Conservation (phyloP, 2,113 vertebrate species). For the Callocephalon fimbriatum region DNA sequence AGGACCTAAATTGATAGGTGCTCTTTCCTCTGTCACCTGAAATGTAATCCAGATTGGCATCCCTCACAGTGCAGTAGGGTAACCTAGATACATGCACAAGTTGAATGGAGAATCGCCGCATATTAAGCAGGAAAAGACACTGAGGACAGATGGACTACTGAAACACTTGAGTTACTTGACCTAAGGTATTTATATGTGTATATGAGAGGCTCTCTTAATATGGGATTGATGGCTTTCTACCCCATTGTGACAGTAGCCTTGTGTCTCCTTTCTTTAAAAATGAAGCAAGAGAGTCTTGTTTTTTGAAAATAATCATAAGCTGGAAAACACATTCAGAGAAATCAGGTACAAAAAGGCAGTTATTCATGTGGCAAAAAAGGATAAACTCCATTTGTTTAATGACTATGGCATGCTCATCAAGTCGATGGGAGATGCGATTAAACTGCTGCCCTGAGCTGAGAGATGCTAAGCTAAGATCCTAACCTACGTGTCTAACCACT, state of each 20-base stretch:
- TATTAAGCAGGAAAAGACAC: not conserved
- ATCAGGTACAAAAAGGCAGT: not conserved
- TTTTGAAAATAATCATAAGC: not conserved
- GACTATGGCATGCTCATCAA: not conserved
- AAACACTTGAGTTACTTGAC: not conserved
- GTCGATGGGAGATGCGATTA: not conserved
- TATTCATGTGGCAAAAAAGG: not conserved
- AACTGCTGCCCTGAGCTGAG: not conserved
- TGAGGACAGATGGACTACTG: not conserved
- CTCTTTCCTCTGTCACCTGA: not conserved
- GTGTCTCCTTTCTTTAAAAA: not conserved
- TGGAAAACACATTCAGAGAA: not conserved
- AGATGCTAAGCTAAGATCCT: not conserved
- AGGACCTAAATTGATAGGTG: not conserved
- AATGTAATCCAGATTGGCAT: not conserved
- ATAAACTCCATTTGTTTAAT: not conserved
- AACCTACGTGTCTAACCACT: not conserved
- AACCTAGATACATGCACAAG: not conserved
- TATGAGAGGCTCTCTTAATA: not conserved
- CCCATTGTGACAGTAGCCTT: not conserved
- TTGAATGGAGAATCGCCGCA: not conserved
- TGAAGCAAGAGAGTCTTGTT: not conserved
- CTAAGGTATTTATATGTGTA: not conserved
- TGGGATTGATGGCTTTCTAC: not conserved
- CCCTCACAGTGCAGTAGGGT: not conserved